These are phyloP conservation scores for Crossocerus cetratus DNA, from an alignment of 2,888 invertebrate species.

Conservation along the genomic window DNA sequence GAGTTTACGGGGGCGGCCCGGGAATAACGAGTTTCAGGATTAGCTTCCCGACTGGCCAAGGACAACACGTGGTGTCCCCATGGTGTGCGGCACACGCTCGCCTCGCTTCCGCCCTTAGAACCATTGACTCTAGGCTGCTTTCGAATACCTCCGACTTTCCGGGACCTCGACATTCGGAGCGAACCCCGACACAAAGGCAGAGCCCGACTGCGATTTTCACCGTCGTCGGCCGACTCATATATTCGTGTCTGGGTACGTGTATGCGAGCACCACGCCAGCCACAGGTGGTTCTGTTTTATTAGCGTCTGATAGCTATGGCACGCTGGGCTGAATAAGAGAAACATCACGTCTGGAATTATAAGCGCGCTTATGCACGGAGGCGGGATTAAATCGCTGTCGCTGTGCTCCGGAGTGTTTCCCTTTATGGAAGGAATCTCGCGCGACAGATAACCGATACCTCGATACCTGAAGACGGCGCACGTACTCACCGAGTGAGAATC, in stretches of 20 bases:
- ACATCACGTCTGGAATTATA: slow-evolving; percentile 19
- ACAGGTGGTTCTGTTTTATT: slow-evolving; percentile 72
- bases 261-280: slow-evolving; percentile 37
- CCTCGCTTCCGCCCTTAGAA: background rate
- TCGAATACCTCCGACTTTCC: background rate
- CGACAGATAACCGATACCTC: background rate
- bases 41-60: background rate
- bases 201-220: slow-evolving; percentile 7
- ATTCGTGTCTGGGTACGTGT: slow-evolving; percentile 19
- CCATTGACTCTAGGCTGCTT: background rate
- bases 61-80: background rate
- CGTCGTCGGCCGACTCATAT: slow-evolving; percentile 37
- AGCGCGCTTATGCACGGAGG: slow-evolving; percentile 11
- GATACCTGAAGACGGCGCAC: no score
- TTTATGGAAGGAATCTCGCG: slow-evolving; percentile 26
- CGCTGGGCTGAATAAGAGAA: slow-evolving; percentile 12
- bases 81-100: background rate
- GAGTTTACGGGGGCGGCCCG: no score
- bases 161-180: background rate
- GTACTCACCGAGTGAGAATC: no score
- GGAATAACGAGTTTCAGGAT: no score
- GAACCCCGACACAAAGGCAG: background rate
- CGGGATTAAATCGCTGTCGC: slow-evolving; percentile 29
- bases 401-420: slow-evolving; percentile 13
- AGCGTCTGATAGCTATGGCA: slow-evolving; percentile 45